These are phyloP conservation scores for Alloscopus bannaensis DNA, from an alignment of 2,888 invertebrate genomes.

Conservation along the genomic window DNA sequence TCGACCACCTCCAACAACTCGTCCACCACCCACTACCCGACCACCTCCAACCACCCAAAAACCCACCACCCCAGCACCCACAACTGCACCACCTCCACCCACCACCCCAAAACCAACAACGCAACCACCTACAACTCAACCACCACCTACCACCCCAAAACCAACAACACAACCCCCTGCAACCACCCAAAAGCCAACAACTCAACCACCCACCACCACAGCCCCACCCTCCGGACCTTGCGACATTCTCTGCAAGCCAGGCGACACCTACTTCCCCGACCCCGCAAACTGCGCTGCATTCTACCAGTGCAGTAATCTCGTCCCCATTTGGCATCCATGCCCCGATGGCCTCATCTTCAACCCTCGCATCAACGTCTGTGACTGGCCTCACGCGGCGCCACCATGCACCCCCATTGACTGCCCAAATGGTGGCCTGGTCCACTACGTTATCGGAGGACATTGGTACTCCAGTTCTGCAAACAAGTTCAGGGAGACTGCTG, in stretches of 20 bases:
- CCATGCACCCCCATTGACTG: neutral
- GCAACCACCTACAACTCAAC: neutral
- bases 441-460: no score
- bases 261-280: neutral
- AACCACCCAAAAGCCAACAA: neutral
- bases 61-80: neutral
- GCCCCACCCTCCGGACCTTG: neutral
- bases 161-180: neutral
- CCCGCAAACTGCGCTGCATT: constrained; percentile 15
- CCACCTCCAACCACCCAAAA: neutral
- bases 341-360: constrained; percentile 20
- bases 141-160: neutral
- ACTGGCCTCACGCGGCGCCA: constrained; percentile 10
- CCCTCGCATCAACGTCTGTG: constrained; percentile 25
- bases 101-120: constrained; percentile 1
- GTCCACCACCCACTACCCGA: neutral
- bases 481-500: no score
- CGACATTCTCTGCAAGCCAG: neutral
- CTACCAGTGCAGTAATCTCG: constrained; percentile 25
- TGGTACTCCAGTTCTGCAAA: no score
- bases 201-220: constrained; percentile 1
- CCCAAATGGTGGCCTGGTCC: neutral
- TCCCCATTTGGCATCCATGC: constrained; percentile 7
- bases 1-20: neutral
- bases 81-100: neutral